Evolutionary conservation across 2,888 invertebrate genomes (phyloP), one percentile per base, ranked within the genome.

Genomic region (Choristoneura rosaceana): DNA sequence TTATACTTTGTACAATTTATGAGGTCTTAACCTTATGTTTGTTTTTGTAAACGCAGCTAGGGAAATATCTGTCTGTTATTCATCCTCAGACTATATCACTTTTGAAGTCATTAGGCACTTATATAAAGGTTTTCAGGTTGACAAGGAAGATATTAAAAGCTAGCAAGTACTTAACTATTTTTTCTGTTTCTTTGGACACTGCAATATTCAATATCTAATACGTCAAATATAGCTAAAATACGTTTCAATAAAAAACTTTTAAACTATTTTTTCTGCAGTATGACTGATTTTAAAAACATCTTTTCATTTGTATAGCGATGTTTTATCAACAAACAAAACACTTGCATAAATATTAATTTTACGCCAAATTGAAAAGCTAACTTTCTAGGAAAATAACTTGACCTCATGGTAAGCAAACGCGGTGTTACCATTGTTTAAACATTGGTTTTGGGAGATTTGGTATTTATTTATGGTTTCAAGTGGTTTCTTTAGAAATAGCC

Each of bases 401-500:
- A 14, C 55, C 41, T 43, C 58, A 5, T 38, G 7, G 14, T 41
- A 5, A 59, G 52, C 52, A 52, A 33, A 61, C 15, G 25, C 60
- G 60, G 64, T 61, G 3, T 65, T 58, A 9, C 67, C 62, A 58
- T 63, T 70, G 74, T 61, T 47, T 63, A 70, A 74, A 74, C 74
- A 70, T 74, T 74, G 74, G 47, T 66, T 64, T 73, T 63, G 60
- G 64, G 63, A 58, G 69, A 61, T 69, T 70, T 69, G 12, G 69
- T 74, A 64, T 74, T 74, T 70, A 74, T 74, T 71, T 71, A 74
- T 59, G 66, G 63, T 15, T 58, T 74, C 43, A 59, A 74, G 74
- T 68, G 74, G 70, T 74, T 71, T 73, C 73, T 69, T 68, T 69
- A 64, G 69, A 74, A 71, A 64, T 70, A 10, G 34, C 74, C 74